Base-by-base conservation (phyloP, 2,113 vertebrate genomes). In the Grammomys dolichurus region DNA sequence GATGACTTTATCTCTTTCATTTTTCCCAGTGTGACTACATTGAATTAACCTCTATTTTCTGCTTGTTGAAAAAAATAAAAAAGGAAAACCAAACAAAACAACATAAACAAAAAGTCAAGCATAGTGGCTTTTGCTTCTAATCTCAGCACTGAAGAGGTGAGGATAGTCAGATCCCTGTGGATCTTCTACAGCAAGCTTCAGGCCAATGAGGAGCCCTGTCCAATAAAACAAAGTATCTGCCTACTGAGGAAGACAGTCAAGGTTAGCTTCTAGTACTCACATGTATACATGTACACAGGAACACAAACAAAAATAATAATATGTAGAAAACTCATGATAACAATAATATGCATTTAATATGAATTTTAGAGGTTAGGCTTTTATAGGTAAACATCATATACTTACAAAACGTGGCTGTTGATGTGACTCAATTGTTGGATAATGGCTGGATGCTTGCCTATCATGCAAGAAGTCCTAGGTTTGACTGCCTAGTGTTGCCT, bases 261-360 rank as follows among this genome's bases (percentile, higher is more conserved):
- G 54, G 8, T 40, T 40, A 17, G 33, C 10, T 3, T 58, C 36
- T 82, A 20, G 31, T 24, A 12, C 20, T 54, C 33, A 82, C 10
- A 0, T 82, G 19, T 48, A 60, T 14, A 22, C 20, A 60, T 7
- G 1, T 22, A 48, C 20, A 58, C 20, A 24, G 14, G 3, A 10
- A 82, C 36, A 82, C 19, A 36, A 6, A 58, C 10, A n/a, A 5
- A 40, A 24, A 60, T 51, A 51, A 90, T 22, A 78, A 73, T 70
- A 81, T 92, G 28, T 77, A 33, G 22, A 94, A 87, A 94, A 22
- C 7, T n/a, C 24, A 82, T 80, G 14, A 40, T 94, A 60, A 87
- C 1, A 86, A 56, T 48, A 73, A 54, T 58, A 0, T 89, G 76
- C 14, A 48, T 33, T 89, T 65, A 94, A 72, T 93, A 36, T 63